A percentile compares a stretch with the other conserved stretches of the same genome.
Evolutionary conservation across 2,797 vertebrate species (phyloP).

Genomic region (Chrysolophus pictus): DNA sequence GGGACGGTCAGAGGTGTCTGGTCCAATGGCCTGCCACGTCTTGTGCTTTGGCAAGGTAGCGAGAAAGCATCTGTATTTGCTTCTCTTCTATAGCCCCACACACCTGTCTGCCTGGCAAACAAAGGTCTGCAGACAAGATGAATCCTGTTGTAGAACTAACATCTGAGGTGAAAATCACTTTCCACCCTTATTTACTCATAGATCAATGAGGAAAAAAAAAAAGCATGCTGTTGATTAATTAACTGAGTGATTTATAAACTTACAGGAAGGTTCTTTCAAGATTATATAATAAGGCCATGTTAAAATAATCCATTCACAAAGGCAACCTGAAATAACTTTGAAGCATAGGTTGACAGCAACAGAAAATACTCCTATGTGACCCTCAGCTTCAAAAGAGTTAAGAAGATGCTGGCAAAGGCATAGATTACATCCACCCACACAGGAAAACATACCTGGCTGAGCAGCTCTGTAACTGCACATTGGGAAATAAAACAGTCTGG

Average conservation of each 20-base stretch:
- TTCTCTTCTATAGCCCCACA: not conserved
- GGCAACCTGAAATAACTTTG: constrained; percentile 53
- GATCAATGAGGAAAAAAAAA: constrained; percentile 28
- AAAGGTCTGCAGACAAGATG: not conserved
- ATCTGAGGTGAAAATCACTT: constrained; percentile 30
- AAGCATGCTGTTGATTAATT: not conserved
- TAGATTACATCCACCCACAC: constrained; percentile 67
- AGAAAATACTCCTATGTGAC: not conserved
- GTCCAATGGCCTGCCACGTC: not conserved
- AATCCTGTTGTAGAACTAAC: not conserved
- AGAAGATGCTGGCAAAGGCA: constrained; percentile 51
- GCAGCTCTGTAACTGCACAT: not conserved
- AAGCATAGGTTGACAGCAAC: constrained; percentile 39
- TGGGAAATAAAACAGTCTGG: constrained; percentile 32
- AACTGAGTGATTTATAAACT: constrained; percentile 45
- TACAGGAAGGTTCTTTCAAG: constrained; percentile 45
- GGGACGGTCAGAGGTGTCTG: not conserved
- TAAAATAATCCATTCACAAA: constrained; percentile 62
- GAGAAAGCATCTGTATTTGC: not conserved
- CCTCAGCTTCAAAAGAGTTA: constrained; percentile 64
- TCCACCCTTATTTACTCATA: constrained; percentile 6
- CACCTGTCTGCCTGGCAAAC: not conserved
- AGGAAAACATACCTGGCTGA: constrained; percentile 31
- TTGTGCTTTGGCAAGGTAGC: not conserved
- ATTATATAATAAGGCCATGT: constrained; percentile 27